Percentiles rank a stretch among this genome's conserved stretches.
Evolutionary conservation across 2,888 invertebrate genomes (phyloP).

Genomic region (Choreutis nemorana): DNA sequence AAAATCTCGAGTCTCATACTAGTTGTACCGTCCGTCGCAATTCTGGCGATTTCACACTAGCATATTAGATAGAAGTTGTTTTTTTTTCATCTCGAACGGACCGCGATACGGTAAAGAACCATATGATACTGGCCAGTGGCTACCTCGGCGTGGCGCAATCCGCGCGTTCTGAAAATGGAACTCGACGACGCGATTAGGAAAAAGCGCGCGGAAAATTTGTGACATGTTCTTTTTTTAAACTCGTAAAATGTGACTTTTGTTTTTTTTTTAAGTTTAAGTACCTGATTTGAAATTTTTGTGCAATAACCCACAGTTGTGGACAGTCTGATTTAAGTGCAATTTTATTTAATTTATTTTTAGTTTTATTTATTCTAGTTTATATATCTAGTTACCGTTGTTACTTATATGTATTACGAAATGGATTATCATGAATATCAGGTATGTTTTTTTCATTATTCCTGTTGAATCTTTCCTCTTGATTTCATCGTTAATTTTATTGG

Average conservation of each 20-base stretch:
- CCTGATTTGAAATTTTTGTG: conserved; percentile 23
- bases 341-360: conserved; percentile 22
- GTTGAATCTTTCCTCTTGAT: too few species aligned
- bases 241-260: conserved; percentile 13
- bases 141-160: conserved; percentile 20
- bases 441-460: conserved; percentile 18
- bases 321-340: conserved; percentile 57
- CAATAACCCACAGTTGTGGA: conserved; percentile 49
- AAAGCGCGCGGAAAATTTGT: conserved; percentile 11
- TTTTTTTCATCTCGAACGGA: conserved; percentile 22
- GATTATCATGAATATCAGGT: conserved; percentile 60
- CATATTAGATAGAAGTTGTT: conserved; percentile 32
- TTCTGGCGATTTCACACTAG: conserved; percentile 51
- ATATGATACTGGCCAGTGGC: conserved; percentile 17
- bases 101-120: conserved; percentile 8
- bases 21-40: conserved; percentile 18
- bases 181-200: conserved; percentile 13
- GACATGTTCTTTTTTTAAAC: conserved; percentile 11
- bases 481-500: too few species aligned
- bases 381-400: conserved; percentile 10
- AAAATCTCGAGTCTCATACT: conserved; percentile 38
- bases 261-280: conserved; percentile 15
- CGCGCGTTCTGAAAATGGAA: conserved; percentile 28
- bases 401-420: conserved; percentile 27
- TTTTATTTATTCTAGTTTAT: conserved; percentile 16